A percentile compares a stretch with the other conserved stretches of the same genome.
Evolutionary conservation across 1,140 invertebrate species (phyloP).

Genomic region (Conus betulinus): DNA sequence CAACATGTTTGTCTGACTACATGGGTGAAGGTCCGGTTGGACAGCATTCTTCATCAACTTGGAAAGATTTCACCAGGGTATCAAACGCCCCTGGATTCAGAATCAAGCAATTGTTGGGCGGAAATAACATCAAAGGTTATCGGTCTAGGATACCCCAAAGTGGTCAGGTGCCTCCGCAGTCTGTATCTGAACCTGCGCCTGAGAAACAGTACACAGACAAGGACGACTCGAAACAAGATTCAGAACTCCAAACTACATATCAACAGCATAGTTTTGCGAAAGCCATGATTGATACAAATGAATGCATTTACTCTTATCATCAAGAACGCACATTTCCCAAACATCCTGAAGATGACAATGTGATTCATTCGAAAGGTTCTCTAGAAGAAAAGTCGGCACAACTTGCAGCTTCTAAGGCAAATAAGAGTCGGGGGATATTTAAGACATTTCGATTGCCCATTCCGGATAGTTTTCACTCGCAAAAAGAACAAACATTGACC

Average conservation of each 20-base stretch:
- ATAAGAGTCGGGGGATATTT: not conserved
- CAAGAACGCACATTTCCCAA: not conserved
- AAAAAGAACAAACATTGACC: no score
- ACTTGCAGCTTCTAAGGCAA: not conserved
- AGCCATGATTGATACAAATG: constrained; percentile 5
- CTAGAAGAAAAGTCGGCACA: not conserved
- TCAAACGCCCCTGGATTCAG: not conserved
- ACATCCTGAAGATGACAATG: not conserved
- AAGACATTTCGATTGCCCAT: not conserved
- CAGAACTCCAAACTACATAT: not conserved
- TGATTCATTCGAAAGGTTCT: not conserved
- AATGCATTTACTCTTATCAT: constrained; percentile 28
- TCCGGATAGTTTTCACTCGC: no score
- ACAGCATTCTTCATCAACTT: constrained; percentile 5
- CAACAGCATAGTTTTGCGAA: constrained; percentile 23
- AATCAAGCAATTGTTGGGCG: constrained; percentile 8
- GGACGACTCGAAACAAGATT: constrained; percentile 17
- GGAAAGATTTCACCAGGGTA: not conserved
- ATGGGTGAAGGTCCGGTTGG: constrained; percentile 14
- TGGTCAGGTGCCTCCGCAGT: not conserved
- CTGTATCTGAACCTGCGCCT: not conserved
- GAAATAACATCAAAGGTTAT: constrained; percentile 7
- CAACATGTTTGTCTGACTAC: constrained; percentile 2
- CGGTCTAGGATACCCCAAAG: not conserved
- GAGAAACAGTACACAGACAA: not conserved